These are phyloP conservation scores for Anoplopoma fimbria DNA, from an alignment of 2,113 vertebrate species.

Conservation along the genomic window DNA sequence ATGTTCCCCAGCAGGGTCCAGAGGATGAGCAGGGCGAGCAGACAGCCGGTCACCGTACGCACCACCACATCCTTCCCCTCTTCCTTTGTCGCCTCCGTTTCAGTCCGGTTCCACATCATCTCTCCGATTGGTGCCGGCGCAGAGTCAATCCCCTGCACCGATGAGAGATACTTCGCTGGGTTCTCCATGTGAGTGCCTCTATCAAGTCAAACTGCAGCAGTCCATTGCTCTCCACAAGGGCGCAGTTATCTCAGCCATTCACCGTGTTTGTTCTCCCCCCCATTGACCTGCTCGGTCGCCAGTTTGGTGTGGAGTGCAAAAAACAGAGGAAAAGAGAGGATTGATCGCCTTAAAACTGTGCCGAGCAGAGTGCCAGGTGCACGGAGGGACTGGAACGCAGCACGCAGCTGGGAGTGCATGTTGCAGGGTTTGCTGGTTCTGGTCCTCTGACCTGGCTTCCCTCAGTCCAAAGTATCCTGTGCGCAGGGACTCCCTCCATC, in stretches of 20 bases:
- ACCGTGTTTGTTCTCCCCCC: slow-evolving; percentile 45
- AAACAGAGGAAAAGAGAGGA: slow-evolving; percentile 37
- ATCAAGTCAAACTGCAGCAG: slow-evolving; percentile 68
- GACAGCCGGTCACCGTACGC: slow-evolving; percentile 87
- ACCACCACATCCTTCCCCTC: slow-evolving; percentile 68
- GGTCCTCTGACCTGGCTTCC: slow-evolving; percentile 60
- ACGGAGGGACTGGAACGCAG: slow-evolving; percentile 52
- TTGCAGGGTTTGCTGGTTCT: slow-evolving; percentile 56
- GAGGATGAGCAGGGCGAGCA: slow-evolving; percentile 90
- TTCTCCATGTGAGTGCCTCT: slow-evolving; percentile 73
- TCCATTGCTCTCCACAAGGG: slow-evolving; percentile 60
- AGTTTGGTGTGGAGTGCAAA: slow-evolving; percentile 42
- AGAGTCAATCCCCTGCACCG: slow-evolving; percentile 70
- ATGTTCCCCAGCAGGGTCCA: slow-evolving; percentile 95
- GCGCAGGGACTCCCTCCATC: slow-evolving; percentile 51
- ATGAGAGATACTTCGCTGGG: slow-evolving; percentile 79
- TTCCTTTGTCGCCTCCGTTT: slow-evolving; percentile 66
- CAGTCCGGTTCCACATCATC: slow-evolving; percentile 82
- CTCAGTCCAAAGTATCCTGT: slow-evolving; percentile 57
- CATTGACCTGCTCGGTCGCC: slow-evolving; percentile 32
- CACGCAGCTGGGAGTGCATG: slow-evolving; percentile 62
- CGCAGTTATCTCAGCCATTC: slow-evolving; percentile 54
- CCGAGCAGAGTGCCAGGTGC: slow-evolving; percentile 54
- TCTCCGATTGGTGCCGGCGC: slow-evolving; percentile 69
- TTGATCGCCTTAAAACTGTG: slow-evolving; percentile 41